Evolutionary conservation across 2,113 vertebrate genomes (phyloP), one percentile per base, ranked within the genome.

Genomic region (Vicugna pacos): DNA sequence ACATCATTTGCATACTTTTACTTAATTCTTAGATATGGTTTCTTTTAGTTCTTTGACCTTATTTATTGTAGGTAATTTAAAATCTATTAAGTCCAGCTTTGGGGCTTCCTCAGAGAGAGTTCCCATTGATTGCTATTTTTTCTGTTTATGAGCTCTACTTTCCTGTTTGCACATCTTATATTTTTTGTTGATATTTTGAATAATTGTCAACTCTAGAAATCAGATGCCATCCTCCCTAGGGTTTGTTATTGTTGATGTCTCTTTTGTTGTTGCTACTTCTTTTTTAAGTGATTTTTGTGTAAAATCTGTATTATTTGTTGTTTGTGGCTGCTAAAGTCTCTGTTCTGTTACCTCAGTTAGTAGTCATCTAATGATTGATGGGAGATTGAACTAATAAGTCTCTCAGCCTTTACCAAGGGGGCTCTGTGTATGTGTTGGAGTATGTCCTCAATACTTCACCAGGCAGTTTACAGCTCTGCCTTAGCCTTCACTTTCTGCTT

Each of bases 401-500:
- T 88, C 42, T 65, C 69, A 46, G 17, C 69, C 75, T 96, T 88
- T 88, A 13, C 35, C 6, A 30, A 10, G 32, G 26, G 46, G 20
- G 4, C 24, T 79, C 20, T 67, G 1, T 94, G 14, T 96, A 28
- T 64, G 38, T 70, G 30, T 64, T 54, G 24, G 8, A 24, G n/a
- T n/a, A 42, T 72, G 32, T 28, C 38, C 50, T 89, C 48, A 64
- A 1, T 85, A 15, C 26, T 88, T 13, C 35, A 72, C 32, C n/a
- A 84, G 26, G 19, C 20, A 50, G 0, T 88, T 84, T 92, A 84
- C 32, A 84, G 38, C 72, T 65, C 35, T 64, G 10, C 20, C 28
- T 69, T 77, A n/a, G 32, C 35, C 32, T 84, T 84, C 12, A 60
- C 79, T 94, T 88, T 72, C 50, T 79, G 38, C 85, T 80, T 89